phyloP scores from a whole-genome alignment of 2,113 vertebrate species.

The Chamaea fasciata region DNA sequence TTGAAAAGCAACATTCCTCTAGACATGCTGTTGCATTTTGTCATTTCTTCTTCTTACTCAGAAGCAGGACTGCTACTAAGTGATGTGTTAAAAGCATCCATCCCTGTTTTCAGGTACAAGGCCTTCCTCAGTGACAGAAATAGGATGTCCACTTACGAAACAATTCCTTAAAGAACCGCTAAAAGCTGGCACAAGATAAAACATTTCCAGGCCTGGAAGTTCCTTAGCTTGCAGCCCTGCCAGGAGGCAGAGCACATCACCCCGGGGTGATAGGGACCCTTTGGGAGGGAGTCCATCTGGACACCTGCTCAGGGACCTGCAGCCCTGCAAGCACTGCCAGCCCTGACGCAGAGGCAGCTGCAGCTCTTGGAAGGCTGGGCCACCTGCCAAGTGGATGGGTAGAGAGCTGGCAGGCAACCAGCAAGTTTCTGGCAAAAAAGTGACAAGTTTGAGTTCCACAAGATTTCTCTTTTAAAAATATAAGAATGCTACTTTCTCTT shows the following conservation, averaged over 20 bases:
- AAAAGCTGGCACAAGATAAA: neutral
- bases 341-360: neutral
- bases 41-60: neutral
- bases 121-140: neutral
- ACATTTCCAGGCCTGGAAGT: neutral
- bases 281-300: neutral
- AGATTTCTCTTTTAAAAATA: neutral
- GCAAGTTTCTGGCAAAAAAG: neutral
- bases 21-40: neutral
- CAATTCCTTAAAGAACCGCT: neutral
- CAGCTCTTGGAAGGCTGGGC: neutral
- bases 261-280: rapidly evolving
- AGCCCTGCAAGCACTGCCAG: neutral
- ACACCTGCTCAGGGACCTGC: neutral
- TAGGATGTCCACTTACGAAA: neutral
- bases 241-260: neutral
- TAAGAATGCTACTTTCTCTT: neutral
- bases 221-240: neutral
- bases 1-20: neutral
- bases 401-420: neutral
- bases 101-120: neutral
- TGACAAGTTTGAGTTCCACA: neutral
- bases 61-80: neutral
- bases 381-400: neutral
- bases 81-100: neutral